phyloP scores from a whole-genome alignment of 2,888 invertebrate species.

The Clostera curtula region DNA sequence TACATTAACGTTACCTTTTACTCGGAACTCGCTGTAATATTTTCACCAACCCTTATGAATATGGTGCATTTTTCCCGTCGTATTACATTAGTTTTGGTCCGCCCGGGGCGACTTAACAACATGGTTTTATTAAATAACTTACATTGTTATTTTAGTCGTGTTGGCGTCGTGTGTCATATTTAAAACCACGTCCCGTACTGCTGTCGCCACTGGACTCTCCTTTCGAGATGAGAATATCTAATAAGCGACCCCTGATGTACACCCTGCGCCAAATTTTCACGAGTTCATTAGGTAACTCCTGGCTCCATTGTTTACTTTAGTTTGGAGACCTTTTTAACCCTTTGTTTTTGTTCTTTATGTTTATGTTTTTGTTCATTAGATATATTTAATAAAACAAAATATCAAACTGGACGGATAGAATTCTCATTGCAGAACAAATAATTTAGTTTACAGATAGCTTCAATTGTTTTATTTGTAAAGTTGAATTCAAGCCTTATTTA shows the following conservation, averaged over 20 bases:
- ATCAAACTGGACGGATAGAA: no score
- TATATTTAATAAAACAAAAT: no score
- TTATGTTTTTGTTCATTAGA: slow-evolving; percentile 40
- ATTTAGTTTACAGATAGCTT: no score
- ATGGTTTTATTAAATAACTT: neutral
- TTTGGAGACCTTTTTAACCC: slow-evolving; percentile 40
- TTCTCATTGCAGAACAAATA: no score
- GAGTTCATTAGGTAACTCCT: slow-evolving; percentile 57
- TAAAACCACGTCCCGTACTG: slow-evolving; percentile 32
- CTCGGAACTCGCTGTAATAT: slow-evolving; percentile 7
- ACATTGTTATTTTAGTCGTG: slow-evolving; percentile 7
- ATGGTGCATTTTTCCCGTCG: neutral
- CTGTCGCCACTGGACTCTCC: slow-evolving; percentile 35
- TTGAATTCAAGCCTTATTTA: no score
- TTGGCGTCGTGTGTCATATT: slow-evolving; percentile 25
- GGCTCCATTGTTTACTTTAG: slow-evolving; percentile 55
- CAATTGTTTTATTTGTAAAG: slow-evolving; percentile 5
- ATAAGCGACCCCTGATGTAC: slow-evolving; percentile 49
- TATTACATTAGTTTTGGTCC: neutral
- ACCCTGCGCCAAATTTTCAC: slow-evolving; percentile 51
- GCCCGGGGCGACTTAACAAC: neutral
- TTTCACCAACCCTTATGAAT: slow-evolving; percentile 3
- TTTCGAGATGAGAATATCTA: slow-evolving; percentile 51
- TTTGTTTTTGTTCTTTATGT: slow-evolving; percentile 37
- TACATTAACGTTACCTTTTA: slow-evolving; percentile 22